Percentiles rank a stretch among this genome's conserved stretches.
Conservation (phyloP, 2,797 vertebrate species). For the Xiphophorus birchmanni region DNA sequence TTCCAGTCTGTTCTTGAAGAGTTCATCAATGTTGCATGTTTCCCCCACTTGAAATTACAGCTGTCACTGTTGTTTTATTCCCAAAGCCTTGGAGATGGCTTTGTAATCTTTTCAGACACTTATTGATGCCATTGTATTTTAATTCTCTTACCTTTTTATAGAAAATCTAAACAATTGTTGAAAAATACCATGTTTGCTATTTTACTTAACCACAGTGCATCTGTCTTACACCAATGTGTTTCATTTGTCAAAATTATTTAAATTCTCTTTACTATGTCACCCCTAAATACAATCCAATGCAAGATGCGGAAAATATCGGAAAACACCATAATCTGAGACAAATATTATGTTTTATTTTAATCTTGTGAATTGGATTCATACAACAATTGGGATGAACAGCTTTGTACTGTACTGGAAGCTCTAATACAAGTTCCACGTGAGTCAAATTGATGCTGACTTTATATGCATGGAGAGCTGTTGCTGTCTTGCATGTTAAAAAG, state of each 20-base stretch:
- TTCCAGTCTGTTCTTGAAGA: not conserved
- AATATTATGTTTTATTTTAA: not conserved
- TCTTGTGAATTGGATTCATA: not conserved
- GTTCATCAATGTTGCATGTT: not conserved
- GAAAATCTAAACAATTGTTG: not conserved
- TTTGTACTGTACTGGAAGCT: not conserved
- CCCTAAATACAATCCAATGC: not conserved
- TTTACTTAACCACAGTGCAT: not conserved
- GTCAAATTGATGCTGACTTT: slow-evolving; percentile 23
- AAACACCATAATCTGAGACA: slow-evolving; percentile 6
- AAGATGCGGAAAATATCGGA: not conserved
- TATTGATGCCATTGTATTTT: not conserved
- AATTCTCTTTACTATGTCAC: not conserved
- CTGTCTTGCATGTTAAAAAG: slow-evolving; percentile 55
- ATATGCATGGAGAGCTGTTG: slow-evolving; percentile 37
- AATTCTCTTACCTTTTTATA: not conserved
- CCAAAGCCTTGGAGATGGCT: not conserved
- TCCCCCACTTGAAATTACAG: not conserved
- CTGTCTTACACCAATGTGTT: not conserved
- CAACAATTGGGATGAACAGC: not conserved
- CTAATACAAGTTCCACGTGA: not conserved
- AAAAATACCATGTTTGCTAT: not conserved
- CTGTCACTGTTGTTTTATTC: not conserved
- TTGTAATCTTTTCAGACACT: not conserved
- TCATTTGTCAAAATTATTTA: not conserved